A percentile compares a stretch with the other conserved stretches of the same genome.
These are phyloP conservation scores for Setipinna tenuifilis DNA, from an alignment of 2,797 vertebrate species.

Conservation along the genomic window DNA sequence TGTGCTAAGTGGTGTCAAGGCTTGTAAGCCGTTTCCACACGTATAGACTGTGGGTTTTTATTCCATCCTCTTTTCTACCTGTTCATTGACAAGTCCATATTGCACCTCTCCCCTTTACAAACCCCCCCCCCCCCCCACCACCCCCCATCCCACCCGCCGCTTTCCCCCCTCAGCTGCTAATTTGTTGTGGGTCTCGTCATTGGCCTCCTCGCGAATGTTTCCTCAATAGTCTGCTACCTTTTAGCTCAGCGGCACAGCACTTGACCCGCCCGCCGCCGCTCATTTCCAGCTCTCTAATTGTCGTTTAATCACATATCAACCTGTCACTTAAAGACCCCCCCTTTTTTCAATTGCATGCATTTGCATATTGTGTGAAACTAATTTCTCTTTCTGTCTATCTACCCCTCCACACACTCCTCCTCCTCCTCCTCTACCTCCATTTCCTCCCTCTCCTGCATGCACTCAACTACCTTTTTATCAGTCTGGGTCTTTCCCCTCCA, in stretches of 20 bases:
- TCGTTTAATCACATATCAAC: constrained; percentile 86
- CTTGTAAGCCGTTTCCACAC: constrained; percentile 7
- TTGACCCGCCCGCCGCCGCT: constrained; percentile 75
- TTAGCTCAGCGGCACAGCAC: constrained; percentile 73
- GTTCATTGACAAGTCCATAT: constrained; percentile 13
- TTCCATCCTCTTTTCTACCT: not conserved
- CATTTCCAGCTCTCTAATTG: constrained; percentile 83
- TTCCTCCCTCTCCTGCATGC: constrained; percentile 46
- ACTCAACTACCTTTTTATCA: no score
- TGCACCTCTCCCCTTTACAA: constrained; percentile 6
- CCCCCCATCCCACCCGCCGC: not conserved
- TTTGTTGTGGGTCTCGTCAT: constrained; percentile 77
- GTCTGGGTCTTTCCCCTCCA: no score
- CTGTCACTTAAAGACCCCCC: constrained; percentile 82
- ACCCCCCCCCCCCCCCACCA: constrained; percentile 22
- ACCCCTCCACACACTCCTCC: constrained; percentile 52
- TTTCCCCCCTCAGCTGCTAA: constrained; percentile 62
- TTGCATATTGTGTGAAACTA: constrained; percentile 86
- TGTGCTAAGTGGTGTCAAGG: constrained; percentile 16
- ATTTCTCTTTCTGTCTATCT: constrained; percentile 78
- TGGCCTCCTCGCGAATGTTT: constrained; percentile 73
- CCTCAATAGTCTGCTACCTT: constrained; percentile 76
- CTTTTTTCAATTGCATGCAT: constrained; percentile 74
- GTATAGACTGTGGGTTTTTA: constrained; percentile 15
- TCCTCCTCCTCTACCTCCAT: constrained; percentile 38